These are phyloP conservation scores for Eristalinus sepulchralis DNA, from an alignment of 2,888 invertebrate genomes.

Conservation along the genomic window DNA sequence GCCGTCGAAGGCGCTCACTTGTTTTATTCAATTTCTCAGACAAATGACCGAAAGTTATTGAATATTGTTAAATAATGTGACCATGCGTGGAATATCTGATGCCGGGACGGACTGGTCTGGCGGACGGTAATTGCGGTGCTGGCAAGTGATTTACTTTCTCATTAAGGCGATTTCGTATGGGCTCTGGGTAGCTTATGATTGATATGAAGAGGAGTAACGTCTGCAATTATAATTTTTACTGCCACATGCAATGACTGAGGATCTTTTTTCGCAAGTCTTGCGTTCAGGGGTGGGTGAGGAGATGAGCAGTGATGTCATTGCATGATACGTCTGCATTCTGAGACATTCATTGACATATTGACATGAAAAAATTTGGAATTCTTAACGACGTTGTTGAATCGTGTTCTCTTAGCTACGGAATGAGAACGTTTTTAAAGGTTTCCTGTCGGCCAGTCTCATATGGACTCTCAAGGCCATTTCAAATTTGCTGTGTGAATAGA, in stretches of 20 bases:
- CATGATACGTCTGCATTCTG: background rate
- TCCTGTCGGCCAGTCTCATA: background rate
- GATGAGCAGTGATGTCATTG: background rate
- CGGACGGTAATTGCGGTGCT: conserved; percentile 28
- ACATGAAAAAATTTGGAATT: background rate
- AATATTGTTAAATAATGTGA: conserved; percentile 63
- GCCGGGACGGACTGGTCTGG: background rate
- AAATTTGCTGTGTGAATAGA: background rate
- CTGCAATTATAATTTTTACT: conserved; percentile 34
- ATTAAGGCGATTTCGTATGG: conserved; percentile 53
- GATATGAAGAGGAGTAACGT: conserved; percentile 32
- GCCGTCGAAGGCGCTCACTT: conserved; percentile 13
- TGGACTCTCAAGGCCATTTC: background rate
- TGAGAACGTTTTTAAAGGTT: background rate
- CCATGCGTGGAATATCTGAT: conserved; percentile 64
- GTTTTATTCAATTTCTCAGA: conserved; percentile 55
- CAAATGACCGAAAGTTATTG: conserved; percentile 63
- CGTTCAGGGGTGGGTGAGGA: background rate
- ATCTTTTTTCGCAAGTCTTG: background rate
- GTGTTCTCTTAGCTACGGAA: background rate
- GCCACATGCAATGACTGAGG: conserved; percentile 3
- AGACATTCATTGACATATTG: background rate
- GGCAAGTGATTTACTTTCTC: conserved; percentile 62
- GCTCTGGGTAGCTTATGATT: conserved; percentile 44
- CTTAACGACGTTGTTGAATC: background rate